A percentile compares a stretch with the other conserved stretches of the same genome.
These are phyloP conservation scores for Thripadectes ignobilis DNA, from an alignment of 2,797 vertebrate genomes.

Conservation along the genomic window DNA sequence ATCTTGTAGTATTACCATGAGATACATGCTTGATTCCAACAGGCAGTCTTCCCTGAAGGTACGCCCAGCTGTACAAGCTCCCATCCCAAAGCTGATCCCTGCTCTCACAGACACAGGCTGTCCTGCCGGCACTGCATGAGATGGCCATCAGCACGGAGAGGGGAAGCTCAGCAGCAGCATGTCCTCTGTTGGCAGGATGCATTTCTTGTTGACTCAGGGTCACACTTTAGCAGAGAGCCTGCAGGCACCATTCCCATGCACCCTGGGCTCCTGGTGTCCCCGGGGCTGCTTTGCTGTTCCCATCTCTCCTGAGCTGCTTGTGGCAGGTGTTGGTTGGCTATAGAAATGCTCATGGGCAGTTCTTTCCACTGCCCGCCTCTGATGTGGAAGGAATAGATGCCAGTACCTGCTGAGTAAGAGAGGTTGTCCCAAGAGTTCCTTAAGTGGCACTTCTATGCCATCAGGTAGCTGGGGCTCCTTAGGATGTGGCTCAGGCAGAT, in stretches of 20 bases:
- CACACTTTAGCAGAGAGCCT: neutral
- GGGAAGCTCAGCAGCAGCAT: rapidly evolving
- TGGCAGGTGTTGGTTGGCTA: neutral
- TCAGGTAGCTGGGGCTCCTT: neutral
- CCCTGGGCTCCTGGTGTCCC: neutral
- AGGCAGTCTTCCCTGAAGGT: neutral
- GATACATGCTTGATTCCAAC: rapidly evolving
- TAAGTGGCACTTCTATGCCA: rapidly evolving
- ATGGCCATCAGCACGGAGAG: neutral
- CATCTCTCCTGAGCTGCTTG: neutral
- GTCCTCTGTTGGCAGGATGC: neutral
- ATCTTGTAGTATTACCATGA: neutral
- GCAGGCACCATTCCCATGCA: rapidly evolving
- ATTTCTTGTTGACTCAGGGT: neutral
- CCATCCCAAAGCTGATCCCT: neutral
- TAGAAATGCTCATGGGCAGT: neutral
- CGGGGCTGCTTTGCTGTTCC: neutral
- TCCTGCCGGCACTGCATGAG: neutral
- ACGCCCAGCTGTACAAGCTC: neutral
- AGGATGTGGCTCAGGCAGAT: neutral
- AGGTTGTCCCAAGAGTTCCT: neutral
- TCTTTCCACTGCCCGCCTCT: neutral
- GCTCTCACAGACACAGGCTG: neutral
- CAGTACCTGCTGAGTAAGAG: neutral
- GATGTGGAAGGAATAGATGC: neutral